Conservation (phyloP, 2,113 vertebrate species). For the Rhinogobius similis region DNA sequence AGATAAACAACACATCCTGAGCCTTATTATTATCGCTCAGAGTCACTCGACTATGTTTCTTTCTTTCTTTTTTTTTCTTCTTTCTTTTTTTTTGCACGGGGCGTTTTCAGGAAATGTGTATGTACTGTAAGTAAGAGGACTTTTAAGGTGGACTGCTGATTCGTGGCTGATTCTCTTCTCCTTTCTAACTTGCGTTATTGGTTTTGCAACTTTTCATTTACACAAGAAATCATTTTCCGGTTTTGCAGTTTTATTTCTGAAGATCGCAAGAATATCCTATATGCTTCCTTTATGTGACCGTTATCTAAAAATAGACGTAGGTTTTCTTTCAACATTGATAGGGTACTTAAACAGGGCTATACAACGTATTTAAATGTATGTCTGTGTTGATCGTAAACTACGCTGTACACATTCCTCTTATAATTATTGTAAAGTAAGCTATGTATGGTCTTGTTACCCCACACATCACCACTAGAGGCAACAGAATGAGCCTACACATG, state of each 20-base stretch:
- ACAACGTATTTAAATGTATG: not conserved
- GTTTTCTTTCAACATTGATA: not conserved
- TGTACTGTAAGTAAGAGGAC: constrained; percentile 15
- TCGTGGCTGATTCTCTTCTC: constrained; percentile 11
- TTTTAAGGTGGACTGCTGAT: constrained; percentile 71
- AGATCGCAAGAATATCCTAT: not conserved
- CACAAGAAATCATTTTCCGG: not conserved
- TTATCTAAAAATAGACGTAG: not conserved
- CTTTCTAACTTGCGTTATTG: not conserved
- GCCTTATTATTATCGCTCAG: constrained; percentile 31
- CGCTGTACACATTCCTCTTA: not conserved
- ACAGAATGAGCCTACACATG: not conserved
- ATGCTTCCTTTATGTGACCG: not conserved
- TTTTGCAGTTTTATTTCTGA: not conserved
- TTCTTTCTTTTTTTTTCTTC: not conserved
- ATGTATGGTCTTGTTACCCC: not conserved
- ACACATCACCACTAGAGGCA: not conserved
- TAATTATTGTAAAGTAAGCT: not conserved
- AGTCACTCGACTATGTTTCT: constrained; percentile 26
- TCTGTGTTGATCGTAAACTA: not conserved
- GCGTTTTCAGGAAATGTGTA: constrained; percentile 73
- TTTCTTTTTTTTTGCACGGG: constrained; percentile 29
- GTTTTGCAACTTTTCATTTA: not conserved
- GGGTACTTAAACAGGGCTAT: not conserved
- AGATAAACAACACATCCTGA: constrained; percentile 46